Evolutionary conservation across 1,140 invertebrate species (phyloP), one percentile per base, ranked within the genome.

Genomic region (Rhynchophorus ferrugineus): DNA sequence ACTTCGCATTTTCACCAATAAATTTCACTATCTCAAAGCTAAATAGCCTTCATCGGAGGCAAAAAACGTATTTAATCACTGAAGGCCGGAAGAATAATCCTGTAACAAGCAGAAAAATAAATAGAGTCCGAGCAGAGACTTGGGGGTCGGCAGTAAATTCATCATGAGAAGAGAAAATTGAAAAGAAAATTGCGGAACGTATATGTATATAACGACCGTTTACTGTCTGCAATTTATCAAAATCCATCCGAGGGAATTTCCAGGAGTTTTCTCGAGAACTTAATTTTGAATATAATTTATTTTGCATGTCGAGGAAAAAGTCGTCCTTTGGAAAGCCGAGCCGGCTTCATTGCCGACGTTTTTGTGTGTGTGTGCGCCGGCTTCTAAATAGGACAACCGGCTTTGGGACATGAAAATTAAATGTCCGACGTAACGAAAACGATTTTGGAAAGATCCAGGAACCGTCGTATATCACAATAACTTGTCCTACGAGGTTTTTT

Each of bases 161-260:
- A 54, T 54, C 51, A 54, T 54, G 44, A 46, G 51, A 47, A 46
- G 20, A 54, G 51, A 54, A 54, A 44, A 54, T 54, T 54, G 51
- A 54, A 54, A 54, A 47, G 51, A 54, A 54, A 54, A 54, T 54
- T 54, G 51, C 45, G 51, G 44, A 54, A 54, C 51, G 51, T 54
- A 54, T 54, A 54, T 21, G 45, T 54, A 54, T 52, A 52, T 54
- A 54, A 54, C 20, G 51, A 35, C 44, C 51, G 51, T 54, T 54
- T 47, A 54, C 51, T 46, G 36, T 44, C 18, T 43, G 51, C 36
- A 54, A 54, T 54, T 54, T 54, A 54, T 54, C 51, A 54, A 54
- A 29, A 54, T 42, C 44, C 51, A 33, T 41, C 14, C 44, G 29
- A 22, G 44, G 24, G 38, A 54, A 34, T 47, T 47, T 47, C 14